Conservation (phyloP, 1,140 invertebrate genomes). For the Dysdera silvatica region DNA sequence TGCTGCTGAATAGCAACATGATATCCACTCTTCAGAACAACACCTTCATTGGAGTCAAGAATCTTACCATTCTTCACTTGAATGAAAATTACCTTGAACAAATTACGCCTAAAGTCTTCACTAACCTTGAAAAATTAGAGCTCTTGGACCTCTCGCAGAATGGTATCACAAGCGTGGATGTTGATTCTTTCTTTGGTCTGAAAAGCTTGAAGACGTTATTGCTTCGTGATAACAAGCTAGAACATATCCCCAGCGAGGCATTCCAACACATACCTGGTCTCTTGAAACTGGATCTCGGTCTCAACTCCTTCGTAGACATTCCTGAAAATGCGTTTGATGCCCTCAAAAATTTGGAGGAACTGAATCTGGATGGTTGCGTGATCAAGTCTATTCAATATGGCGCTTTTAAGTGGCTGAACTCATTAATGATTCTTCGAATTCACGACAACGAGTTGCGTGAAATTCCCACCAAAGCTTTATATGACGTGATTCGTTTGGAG, state of each 20-base stretch:
- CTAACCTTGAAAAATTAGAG: slow-evolving; percentile 62
- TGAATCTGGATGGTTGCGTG: slow-evolving; percentile 70
- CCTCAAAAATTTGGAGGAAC: slow-evolving; percentile 59
- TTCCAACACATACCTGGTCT: slow-evolving; percentile 57
- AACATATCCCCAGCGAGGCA: slow-evolving; percentile 52
- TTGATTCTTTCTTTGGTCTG: slow-evolving; percentile 67
- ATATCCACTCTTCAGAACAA: slow-evolving; percentile 51
- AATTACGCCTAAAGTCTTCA: slow-evolving; percentile 65
- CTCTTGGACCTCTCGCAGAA: slow-evolving; percentile 81
- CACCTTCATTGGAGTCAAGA: slow-evolving; percentile 62
- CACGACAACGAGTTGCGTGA: slow-evolving; percentile 64
- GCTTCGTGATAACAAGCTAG: slow-evolving; percentile 75
- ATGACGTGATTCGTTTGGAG: slow-evolving; percentile 47
- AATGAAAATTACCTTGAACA: slow-evolving; percentile 70
- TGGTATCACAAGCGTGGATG: slow-evolving; percentile 68
- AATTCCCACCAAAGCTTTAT: slow-evolving; percentile 66
- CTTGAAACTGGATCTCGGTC: slow-evolving; percentile 59
- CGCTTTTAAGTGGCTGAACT: slow-evolving; percentile 65
- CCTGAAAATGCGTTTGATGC: slow-evolving; percentile 46
- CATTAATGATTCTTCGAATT: slow-evolving; percentile 63
- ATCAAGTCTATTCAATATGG: slow-evolving; percentile 63
- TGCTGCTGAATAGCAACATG: slow-evolving; percentile 30
- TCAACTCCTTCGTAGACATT: slow-evolving; percentile 67
- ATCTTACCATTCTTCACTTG: slow-evolving; percentile 63
- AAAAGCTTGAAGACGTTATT: slow-evolving; percentile 64